Percentiles rank a stretch among this genome's conserved stretches.
phyloP scores from a whole-genome alignment of 2,113 vertebrate species.

The Speoplatyrhinus poulsoni region DNA sequence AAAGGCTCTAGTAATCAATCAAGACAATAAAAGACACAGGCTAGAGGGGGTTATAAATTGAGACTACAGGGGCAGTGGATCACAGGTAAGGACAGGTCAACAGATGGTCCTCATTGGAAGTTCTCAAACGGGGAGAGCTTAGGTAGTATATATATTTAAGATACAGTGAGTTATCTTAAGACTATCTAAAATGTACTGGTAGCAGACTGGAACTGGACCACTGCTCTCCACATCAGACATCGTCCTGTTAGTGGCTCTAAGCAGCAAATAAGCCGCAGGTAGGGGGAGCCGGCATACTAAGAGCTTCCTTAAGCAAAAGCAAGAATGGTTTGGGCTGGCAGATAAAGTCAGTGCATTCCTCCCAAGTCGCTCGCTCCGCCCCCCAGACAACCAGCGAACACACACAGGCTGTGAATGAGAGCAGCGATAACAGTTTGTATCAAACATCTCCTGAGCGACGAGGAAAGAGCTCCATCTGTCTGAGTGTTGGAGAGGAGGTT shows the following conservation, averaged over 20 bases:
- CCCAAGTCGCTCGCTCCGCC: slow-evolving; percentile 55
- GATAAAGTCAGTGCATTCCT: slow-evolving; percentile 77
- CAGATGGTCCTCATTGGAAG: too few relatives aligned
- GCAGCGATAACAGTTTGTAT: slow-evolving; percentile 50
- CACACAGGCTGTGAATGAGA: slow-evolving; percentile 60
- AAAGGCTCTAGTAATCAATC: too few relatives aligned
- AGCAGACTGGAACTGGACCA: too few relatives aligned
- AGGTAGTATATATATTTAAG: too few relatives aligned
- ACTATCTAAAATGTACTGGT: too few relatives aligned
- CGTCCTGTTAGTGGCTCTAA: slow-evolving; percentile 46
- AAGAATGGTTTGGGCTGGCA: slow-evolving; percentile 59
- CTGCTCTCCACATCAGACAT: slow-evolving; percentile 50
- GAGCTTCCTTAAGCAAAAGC: slow-evolving; percentile 53
- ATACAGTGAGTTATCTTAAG: too few relatives aligned
- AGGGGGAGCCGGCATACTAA: slow-evolving; percentile 3
- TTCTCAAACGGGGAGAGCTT: too few relatives aligned
- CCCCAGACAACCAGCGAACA: slow-evolving; percentile 59
- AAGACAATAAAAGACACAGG: too few relatives aligned
- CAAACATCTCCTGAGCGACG: slow-evolving; percentile 47
- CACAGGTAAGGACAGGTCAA: too few relatives aligned
- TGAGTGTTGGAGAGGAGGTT: slow-evolving; percentile 43
- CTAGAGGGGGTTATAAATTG: too few relatives aligned
- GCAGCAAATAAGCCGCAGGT: slow-evolving; percentile 42
- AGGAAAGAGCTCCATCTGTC: slow-evolving; percentile 66
- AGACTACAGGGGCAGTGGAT: too few relatives aligned